These are phyloP conservation scores for Sphaeramia orbicularis DNA, from an alignment of 2,797 vertebrate species.

Conservation along the genomic window DNA sequence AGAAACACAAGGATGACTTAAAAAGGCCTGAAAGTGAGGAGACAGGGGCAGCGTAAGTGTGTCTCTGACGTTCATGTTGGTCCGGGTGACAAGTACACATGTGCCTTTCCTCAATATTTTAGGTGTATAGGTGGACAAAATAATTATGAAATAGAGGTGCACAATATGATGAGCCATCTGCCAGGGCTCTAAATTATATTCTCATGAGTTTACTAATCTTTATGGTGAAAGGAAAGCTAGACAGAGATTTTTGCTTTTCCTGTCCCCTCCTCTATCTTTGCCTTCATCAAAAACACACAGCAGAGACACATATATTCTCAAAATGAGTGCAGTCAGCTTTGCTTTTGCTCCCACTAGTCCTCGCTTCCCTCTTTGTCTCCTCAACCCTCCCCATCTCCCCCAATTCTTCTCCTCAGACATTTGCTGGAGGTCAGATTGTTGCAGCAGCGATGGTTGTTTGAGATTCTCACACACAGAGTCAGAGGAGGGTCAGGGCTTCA, in stretches of 20 bases:
- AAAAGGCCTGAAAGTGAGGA: slow-evolving; percentile 80
- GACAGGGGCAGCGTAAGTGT: slow-evolving; percentile 4
- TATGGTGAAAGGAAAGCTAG: neutral
- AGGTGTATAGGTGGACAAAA: slow-evolving; percentile 10
- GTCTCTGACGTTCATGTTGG: slow-evolving; percentile 7
- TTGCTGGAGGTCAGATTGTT: slow-evolving; percentile 55
- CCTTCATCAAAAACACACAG: slow-evolving; percentile 1
- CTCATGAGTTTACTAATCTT: slow-evolving; percentile 11
- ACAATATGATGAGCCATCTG: slow-evolving; percentile 36
- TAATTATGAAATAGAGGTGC: slow-evolving; percentile 14
- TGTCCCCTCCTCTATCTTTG: slow-evolving; percentile 3
- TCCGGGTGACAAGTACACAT: neutral
- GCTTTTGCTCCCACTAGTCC: slow-evolving; percentile 40
- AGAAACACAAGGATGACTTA: slow-evolving; percentile 83
- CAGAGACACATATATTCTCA: slow-evolving; percentile 14
- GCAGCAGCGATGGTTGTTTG: slow-evolving; percentile 31
- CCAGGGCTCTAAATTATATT: neutral
- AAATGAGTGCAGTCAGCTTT: slow-evolving; percentile 35
- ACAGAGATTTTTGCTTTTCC: neutral
- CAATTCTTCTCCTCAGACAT: neutral
- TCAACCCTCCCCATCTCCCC: slow-evolving; percentile 5
- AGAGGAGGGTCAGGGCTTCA: slow-evolving; percentile 53
- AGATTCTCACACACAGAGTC: slow-evolving; percentile 30
- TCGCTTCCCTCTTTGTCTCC: slow-evolving; percentile 46
- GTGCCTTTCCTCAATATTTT: slow-evolving; percentile 7